phyloP scores from a whole-genome alignment of 2,113 vertebrate genomes.

The Sander lucioperca region DNA sequence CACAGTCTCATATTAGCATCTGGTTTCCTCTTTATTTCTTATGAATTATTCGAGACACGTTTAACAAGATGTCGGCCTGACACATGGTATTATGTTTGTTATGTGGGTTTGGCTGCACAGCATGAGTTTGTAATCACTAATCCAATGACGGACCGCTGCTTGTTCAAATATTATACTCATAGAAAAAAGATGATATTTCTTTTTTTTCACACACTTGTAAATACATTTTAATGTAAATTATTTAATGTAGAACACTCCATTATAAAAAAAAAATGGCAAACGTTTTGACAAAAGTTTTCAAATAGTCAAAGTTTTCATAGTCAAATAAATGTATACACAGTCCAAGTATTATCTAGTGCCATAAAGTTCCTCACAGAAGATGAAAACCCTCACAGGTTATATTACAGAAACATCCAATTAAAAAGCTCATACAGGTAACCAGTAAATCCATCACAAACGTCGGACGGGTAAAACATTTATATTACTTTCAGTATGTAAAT shows the following conservation, averaged over 20 bases:
- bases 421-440: background rate
- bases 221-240: conserved; percentile 27
- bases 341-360: background rate
- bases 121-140: background rate
- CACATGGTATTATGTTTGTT: background rate
- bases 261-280: conserved; percentile 6
- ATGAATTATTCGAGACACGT: background rate
- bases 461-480: background rate
- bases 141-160: background rate
- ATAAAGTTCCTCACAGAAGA: background rate
- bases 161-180: background rate
- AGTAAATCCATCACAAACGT: background rate
- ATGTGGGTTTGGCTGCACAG: background rate
- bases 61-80: background rate
- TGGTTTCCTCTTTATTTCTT: background rate
- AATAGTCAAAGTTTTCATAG: background rate
- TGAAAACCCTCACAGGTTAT: background rate
- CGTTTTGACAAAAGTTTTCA: background rate
- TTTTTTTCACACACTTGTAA: background rate
- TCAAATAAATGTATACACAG: background rate
- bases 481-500: background rate
- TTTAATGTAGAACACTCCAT: background rate
- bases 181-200: background rate
- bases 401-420: background rate
- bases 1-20: background rate